Evolutionary conservation across 2,797 vertebrate genomes (phyloP).

Genomic region (Meda fulgida): DNA sequence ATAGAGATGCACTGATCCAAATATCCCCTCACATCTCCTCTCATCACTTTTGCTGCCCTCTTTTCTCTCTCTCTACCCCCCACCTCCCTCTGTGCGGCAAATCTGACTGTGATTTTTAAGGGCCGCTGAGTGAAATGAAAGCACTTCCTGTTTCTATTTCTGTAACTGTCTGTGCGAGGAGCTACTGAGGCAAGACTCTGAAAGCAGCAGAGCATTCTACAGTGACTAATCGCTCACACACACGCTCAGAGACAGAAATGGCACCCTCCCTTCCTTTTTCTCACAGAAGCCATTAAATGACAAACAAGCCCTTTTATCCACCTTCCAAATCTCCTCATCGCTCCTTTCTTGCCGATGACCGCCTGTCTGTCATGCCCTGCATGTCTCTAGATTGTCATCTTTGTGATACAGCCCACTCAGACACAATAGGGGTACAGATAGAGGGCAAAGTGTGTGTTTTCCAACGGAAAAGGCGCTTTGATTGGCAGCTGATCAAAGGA

Average conservation of each 20-base stretch:
- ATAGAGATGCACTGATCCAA: slow-evolving; percentile 58
- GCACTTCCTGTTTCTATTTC: slow-evolving; percentile 64
- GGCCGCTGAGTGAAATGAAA: slow-evolving; percentile 61
- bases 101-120: slow-evolving; percentile 63
- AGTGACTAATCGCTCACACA: slow-evolving; percentile 57
- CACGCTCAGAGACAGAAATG: not conserved
- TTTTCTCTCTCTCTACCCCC: slow-evolving; percentile 39
- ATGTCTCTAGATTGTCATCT: slow-evolving; percentile 60
- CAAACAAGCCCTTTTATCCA: slow-evolving; percentile 56
- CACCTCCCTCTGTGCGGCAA: slow-evolving; percentile 44
- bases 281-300: slow-evolving; percentile 55
- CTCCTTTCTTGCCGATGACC: slow-evolving; percentile 46
- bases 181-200: slow-evolving; percentile 59
- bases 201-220: slow-evolving; percentile 56
- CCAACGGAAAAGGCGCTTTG: slow-evolving; percentile 45
- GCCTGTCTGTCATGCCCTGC: slow-evolving; percentile 47
- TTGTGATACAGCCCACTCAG: slow-evolving; percentile 56
- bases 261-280: slow-evolving; percentile 36
- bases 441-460: slow-evolving; percentile 49
- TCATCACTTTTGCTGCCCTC: slow-evolving; percentile 40
- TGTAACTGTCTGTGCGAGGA: slow-evolving; percentile 60
- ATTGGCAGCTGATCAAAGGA: slow-evolving; percentile 56
- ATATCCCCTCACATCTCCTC: slow-evolving; percentile 55
- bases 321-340: slow-evolving; percentile 53
- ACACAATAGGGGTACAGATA: slow-evolving; percentile 57